Base-by-base conservation (phyloP, 2,113 vertebrate genomes). In the Rhinogobius similis region DNA sequence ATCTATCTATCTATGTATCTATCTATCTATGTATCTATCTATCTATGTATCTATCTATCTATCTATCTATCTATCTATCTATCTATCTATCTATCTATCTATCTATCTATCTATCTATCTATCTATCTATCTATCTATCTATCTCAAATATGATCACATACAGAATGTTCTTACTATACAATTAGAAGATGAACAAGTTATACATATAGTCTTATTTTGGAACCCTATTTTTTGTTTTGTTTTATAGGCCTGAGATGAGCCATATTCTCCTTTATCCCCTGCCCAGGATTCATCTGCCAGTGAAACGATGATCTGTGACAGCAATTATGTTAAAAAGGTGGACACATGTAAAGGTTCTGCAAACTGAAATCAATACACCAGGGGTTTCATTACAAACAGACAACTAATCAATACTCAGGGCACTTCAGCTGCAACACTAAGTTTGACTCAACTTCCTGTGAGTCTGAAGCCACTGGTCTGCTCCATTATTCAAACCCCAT, bases 281-380 rank as follows among this genome's bases (percentile, higher is more conserved):
- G 85, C 85, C 84, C 81, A 78, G 85, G 59, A 72, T 73, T 87
- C 78, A 86, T 88, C 82, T 75, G 80, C 87, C 89, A 89, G 82
- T 69, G 78, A 65, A 86, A 89, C 90, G 90, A 88, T 90, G 88
- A 88, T 86, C 82, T 87, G 86, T 86, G 89, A 91, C 89, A 89
- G 88, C 89, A 90, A 90, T 90, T 90, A 90, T 89, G 89, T 90
- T 91, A 88, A 91, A 90, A 90, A 90, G 89, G 88, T 90, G 90
- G 89, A 91, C 89, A 91, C 84, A 89, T 89, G 88, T 89, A 90
- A 90, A 91, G 87, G 88, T 91, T 86, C 79, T 84, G 86, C 83
- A 89, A 89, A 89, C 87, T 86, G 84, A 91, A 89, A 91, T 91
- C 89, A 86, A 91, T 91, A 86, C 82, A 80, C 81, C 77, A 86